Conservation (phyloP, 2,113 vertebrate genomes). For the Corythaeola cristata region DNA sequence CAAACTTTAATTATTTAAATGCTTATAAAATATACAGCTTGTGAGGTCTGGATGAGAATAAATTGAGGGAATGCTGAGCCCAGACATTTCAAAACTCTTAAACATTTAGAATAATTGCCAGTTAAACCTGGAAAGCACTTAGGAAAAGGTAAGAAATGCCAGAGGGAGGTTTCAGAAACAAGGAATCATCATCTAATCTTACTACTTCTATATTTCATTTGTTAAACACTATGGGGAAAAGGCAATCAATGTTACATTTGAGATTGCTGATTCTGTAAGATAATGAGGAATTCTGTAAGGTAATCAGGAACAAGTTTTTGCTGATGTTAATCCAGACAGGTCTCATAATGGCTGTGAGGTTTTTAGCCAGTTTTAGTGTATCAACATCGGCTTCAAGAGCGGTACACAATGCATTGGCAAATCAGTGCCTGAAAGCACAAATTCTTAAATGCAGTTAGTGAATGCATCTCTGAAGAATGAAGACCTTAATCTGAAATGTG, state of each 20-base stretch:
- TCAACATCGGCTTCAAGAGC: neutral
- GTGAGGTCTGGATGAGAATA: constrained; percentile 45
- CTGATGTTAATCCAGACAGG: neutral
- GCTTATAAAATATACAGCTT: constrained; percentile 8
- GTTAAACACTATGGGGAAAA: neutral
- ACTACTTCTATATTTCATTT: neutral
- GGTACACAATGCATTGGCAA: neutral
- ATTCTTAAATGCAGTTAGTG: neutral
- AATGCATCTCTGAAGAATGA: neutral
- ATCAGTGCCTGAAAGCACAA: neutral
- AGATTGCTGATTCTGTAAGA: neutral
- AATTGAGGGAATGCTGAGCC: constrained; percentile 15
- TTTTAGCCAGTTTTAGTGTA: neutral
- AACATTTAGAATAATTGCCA: constrained; percentile 23
- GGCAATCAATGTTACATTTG: neutral
- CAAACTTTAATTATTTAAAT: constrained; percentile 56
- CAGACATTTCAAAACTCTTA: constrained; percentile 32
- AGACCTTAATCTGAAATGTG: neutral
- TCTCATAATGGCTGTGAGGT: neutral
- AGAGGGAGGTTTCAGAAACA: neutral
- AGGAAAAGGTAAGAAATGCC: neutral
- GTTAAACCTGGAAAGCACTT: neutral
- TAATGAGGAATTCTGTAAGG: neutral
- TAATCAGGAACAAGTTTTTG: neutral
- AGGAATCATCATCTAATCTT: neutral